Percentiles rank a stretch among this genome's conserved stretches.
phyloP scores from a whole-genome alignment of 2,797 vertebrate species.

The Notamacropus eugenii region DNA sequence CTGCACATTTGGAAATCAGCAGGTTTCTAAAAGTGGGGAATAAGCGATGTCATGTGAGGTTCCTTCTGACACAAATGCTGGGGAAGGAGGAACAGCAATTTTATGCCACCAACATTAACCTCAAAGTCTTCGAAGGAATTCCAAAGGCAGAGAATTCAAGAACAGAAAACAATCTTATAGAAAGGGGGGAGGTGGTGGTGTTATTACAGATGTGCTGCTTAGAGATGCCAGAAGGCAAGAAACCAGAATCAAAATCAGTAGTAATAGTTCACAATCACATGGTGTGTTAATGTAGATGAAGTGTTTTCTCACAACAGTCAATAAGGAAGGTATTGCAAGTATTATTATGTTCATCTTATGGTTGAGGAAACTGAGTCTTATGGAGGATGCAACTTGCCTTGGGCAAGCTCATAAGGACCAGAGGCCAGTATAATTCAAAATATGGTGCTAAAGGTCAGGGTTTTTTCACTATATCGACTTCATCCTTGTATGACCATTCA shows the following conservation, averaged over 20 bases:
- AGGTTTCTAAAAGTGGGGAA: constrained; percentile 11
- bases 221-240: background rate
- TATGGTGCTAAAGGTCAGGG: background rate
- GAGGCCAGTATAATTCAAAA: background rate
- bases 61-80: background rate
- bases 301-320: background rate
- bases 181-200: too few relatives aligned
- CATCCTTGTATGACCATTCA: background rate
- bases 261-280: background rate
- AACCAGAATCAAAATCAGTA: background rate
- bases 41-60: background rate
- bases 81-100: background rate
- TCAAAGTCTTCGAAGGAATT: background rate
- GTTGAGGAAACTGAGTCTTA: background rate
- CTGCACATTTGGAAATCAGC: constrained; percentile 5
- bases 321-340: background rate
- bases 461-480: background rate
- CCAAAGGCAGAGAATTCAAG: background rate
- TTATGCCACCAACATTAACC: background rate
- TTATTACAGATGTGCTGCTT: background rate
- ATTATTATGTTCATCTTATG: background rate
- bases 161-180: background rate
- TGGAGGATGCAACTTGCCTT: background rate
- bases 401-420: background rate
- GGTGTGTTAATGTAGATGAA: background rate